These are phyloP conservation scores for Apteryx mantelli DNA, from an alignment of 2,113 vertebrate genomes.

Conservation along the genomic window DNA sequence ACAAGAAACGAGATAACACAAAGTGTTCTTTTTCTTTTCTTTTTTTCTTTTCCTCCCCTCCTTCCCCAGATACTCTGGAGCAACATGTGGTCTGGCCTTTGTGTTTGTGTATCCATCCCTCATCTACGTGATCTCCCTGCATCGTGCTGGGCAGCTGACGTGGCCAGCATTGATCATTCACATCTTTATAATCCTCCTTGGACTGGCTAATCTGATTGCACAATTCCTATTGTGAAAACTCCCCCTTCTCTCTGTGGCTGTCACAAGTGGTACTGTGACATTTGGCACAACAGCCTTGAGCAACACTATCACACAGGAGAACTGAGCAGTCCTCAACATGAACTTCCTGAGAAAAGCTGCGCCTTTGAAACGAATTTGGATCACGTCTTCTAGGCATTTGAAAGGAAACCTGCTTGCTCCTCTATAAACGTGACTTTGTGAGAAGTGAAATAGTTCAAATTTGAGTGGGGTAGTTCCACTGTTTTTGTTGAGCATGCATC, in stretches of 20 bases:
- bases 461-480: background rate
- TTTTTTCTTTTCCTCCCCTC: background rate
- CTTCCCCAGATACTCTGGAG: conserved; percentile 89
- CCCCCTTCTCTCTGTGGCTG: conserved; percentile 20
- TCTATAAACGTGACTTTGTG: background rate
- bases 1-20: background rate
- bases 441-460: background rate
- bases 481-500: background rate
- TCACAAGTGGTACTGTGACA: conserved; percentile 35
- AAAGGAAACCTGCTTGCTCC: background rate
- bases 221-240: conserved; percentile 91
- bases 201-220: conserved; percentile 87
- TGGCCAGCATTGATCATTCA: conserved; percentile 86
- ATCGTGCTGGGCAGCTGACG: conserved; percentile 78
- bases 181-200: conserved; percentile 87
- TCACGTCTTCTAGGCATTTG: background rate
- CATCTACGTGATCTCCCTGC: conserved; percentile 86
- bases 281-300: conserved; percentile 49
- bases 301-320: background rate
- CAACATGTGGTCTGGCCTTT: conserved; percentile 91
- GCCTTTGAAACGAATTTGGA: background rate
- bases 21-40: background rate
- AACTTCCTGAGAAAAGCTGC: conserved; percentile 1
- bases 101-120: conserved; percentile 93
- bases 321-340: background rate